Evolutionary conservation across 2,113 vertebrate species (phyloP), one percentile per base, ranked within the genome.

Genomic region (Notechis scutatus): DNA sequence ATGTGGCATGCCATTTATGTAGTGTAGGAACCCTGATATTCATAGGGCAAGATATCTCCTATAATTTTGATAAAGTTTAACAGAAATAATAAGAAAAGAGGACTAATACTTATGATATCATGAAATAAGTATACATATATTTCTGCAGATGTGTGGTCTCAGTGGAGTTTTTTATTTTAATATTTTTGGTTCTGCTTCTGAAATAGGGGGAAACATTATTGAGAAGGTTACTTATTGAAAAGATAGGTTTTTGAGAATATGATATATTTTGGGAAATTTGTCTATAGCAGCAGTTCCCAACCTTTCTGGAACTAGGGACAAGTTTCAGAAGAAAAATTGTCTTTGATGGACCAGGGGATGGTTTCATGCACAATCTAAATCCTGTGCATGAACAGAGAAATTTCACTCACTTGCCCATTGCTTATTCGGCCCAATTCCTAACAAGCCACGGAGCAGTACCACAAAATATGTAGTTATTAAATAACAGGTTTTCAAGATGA

Each of bases 121-220:
- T 95, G 92, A 54, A 93, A 54, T 39, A 52, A 94, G 93, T 57
- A 56, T 93, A 92, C 89, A 91, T 29, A 52, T 52, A 47, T 89
- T 90, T 69, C 7, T n/a, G 4, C n/a, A 47, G 23, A 29, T 9
- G 26, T 52, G 34, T 2, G 23, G 29, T n/a, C 74, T 20, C 29
- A 39, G 5, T 21, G 69, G 29, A 21, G 12, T 26, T 23, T 34
- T 34, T 20, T 10, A 52, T 52, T 52, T 29, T 23, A 3, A 12
- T 52, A 20, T 91, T 57, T 86, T 18, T 29, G 18, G n/a, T 7
- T 29, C 21, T 21, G 24, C 5, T 55, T n/a, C 52, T 91, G 12
- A 23, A 91, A 81, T 6, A 24, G 52, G 64, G 89, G 42, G 34
- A n/a, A 34, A 29, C 24, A 50, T 52, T 87, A 47, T 52, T 29